Conservation (phyloP, 2,113 vertebrate genomes). For the Archilochus colubris region DNA sequence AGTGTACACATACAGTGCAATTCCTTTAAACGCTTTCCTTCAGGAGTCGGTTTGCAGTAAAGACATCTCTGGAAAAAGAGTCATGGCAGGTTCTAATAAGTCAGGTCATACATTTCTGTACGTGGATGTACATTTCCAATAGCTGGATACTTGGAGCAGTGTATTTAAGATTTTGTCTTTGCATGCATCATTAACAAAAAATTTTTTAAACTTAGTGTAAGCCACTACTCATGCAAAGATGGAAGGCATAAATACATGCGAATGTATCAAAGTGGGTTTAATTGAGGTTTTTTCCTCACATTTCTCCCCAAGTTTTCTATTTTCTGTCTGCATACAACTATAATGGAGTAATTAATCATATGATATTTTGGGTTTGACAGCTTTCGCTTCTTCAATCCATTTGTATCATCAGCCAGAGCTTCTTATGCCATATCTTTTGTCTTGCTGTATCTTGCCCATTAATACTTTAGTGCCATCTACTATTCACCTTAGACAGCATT, state of each 20-base stretch:
- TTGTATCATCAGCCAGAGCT: background rate
- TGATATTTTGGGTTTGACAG: slow-evolving; percentile 10
- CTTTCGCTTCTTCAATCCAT: slow-evolving; percentile 1
- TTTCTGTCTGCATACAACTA: background rate
- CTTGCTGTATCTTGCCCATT: slow-evolving; percentile 4
- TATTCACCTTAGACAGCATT: slow-evolving; percentile 52
- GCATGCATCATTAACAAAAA: background rate
- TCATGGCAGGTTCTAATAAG: background rate
- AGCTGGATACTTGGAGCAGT: background rate
- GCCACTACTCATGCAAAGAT: background rate
- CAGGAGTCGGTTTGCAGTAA: background rate
- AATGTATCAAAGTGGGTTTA: background rate
- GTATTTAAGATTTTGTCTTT: background rate
- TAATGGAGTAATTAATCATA: slow-evolving; percentile 67
- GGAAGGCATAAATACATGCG: background rate
- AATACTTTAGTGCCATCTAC: slow-evolving; percentile 35
- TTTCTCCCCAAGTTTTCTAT: background rate
- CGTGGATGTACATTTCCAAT: background rate
- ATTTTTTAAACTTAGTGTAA: background rate
- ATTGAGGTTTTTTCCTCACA: background rate
- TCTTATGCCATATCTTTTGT: background rate
- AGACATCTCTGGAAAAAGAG: background rate
- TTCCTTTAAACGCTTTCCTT: background rate
- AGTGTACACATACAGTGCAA: background rate
- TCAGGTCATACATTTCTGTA: background rate